Evolutionary conservation across 2,888 invertebrate genomes (phyloP).

Genomic region (Lithophane leautieri): DNA sequence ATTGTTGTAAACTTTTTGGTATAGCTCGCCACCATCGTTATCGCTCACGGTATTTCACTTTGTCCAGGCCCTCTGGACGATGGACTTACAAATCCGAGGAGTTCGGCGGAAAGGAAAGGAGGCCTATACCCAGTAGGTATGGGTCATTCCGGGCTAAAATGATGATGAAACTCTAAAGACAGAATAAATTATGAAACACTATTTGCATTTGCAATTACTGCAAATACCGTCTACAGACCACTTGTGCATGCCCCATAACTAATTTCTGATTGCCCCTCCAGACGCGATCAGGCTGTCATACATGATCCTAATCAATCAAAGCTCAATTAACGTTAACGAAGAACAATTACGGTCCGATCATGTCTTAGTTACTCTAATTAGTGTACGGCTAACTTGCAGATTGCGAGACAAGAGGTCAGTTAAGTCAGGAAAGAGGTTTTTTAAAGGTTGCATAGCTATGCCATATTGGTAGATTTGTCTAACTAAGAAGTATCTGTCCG

Average conservation of each 20-base stretch:
- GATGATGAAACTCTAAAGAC: background rate
- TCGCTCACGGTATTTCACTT: background rate
- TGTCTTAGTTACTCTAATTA: constrained; percentile 40
- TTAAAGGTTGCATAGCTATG: background rate
- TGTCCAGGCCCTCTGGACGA: background rate
- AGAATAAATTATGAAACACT: background rate
- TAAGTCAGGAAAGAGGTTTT: background rate
- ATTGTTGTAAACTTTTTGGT: background rate
- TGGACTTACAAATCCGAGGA: background rate
- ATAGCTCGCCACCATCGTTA: background rate
- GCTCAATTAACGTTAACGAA: constrained; percentile 44
- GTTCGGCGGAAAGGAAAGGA: background rate
- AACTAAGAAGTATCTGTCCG: background rate
- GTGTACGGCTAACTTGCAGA: constrained; percentile 8
- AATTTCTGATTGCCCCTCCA: constrained; percentile 26
- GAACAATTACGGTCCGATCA: constrained; percentile 41
- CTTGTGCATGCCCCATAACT: constrained; percentile 5
- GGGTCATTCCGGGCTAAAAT: background rate
- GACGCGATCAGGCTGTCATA: constrained; percentile 29
- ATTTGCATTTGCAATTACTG: constrained; percentile 3
- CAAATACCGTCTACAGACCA: background rate
- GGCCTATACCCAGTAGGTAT: too few relatives aligned
- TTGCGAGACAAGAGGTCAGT: background rate
- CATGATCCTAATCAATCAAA: constrained; percentile 54
- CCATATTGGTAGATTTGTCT: background rate